Evolutionary conservation across 2,888 invertebrate species (phyloP), one percentile per base, ranked within the genome.

Genomic region (Prenolepis imparis): DNA sequence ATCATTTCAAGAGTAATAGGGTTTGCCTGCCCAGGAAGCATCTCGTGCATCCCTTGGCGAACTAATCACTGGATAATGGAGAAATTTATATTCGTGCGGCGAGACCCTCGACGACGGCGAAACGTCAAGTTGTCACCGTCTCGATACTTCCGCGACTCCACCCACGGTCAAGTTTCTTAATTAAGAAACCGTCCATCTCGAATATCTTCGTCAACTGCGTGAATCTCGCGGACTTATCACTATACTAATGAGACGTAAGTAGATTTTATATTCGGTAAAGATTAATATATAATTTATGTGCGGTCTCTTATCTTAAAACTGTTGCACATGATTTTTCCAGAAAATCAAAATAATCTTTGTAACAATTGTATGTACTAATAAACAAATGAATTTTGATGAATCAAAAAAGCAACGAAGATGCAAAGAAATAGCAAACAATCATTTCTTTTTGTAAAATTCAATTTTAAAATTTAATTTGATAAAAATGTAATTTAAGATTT

Each of bases 61-160:
- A 91, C 90, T 92, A 90, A 92, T 92, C 90, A 90, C 88, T 89
- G 89, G 86, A 92, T 92, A 92, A 92, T 93, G 87, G 90, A 88
- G 90, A 89, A 89, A 92, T 92, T 92, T 92, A 91, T 92, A 92
- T 92, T 92, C 92, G 90, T 84, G 87, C 86, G 72, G 75, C 81
- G 86, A 66, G 32, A 21, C 15, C 32, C 73, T 63, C 88, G 82
- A 78, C 84, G 63, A 82, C 89, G 85, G 82, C 84, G 55, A 81
- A 88, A 91, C 88, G 88, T 89, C 89, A 88, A 64, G 74, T 83
- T 84, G 87, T 85, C 83, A 85, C 52, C 68, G 41, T 70, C 85
- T 86, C 85, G 84, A 85, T 86, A 86, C 83, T 63, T 73, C 59
- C 83, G 74, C 77, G 73, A 57, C 70, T 84, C 57, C 75, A 81